Evolutionary conservation across 2,113 vertebrate species (phyloP), one percentile per base, ranked within the genome.

Genomic region (Solea solea): DNA sequence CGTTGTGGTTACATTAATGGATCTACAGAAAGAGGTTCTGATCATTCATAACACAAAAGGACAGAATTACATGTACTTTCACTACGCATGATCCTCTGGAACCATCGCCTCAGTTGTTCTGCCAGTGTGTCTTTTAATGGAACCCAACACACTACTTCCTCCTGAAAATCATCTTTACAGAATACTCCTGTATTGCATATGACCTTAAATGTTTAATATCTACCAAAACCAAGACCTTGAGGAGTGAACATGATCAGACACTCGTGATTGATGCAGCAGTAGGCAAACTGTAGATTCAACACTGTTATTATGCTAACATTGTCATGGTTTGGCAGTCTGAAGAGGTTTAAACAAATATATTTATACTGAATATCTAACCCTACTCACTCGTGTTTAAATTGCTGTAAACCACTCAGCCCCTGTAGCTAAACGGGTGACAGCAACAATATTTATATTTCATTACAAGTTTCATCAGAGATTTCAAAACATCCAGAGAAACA

Each of bases 111-210:
- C 50, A 56, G 21, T 12, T 9, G 11, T 16, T 27, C 46, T 57
- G 57, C 12, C 39, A 41, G 41, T 15, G 50, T 14, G 12, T 57
- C 51, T 34, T 25, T 39, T 57, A 0, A 41, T 8, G 3, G 44
- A 41, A 64, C 9, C 14, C 42, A 2, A 53, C 34, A 63, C 56
- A 45, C 6, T 2, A 14, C 5, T 12, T 66, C 10, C 14, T 48
- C 39, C 72, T 55, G 10, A 59, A 64, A 25, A 48, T 42, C 16
- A 12, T 15, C 11, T 54, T 69, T 46, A 56, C 16, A 85, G 46
- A 63, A 63, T 62, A 71, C 34, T 54, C 71, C 78, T 52, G 12
- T 70, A 69, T 84, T 87, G 85, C 78, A 85, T 78, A 80, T 76
- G 54, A 76, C 64, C 72, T 64, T 53, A 61, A 68, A 28, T 63